Evolutionary conservation across 2,113 vertebrate genomes (phyloP).

Genomic region (Ochotona curzoniae): DNA sequence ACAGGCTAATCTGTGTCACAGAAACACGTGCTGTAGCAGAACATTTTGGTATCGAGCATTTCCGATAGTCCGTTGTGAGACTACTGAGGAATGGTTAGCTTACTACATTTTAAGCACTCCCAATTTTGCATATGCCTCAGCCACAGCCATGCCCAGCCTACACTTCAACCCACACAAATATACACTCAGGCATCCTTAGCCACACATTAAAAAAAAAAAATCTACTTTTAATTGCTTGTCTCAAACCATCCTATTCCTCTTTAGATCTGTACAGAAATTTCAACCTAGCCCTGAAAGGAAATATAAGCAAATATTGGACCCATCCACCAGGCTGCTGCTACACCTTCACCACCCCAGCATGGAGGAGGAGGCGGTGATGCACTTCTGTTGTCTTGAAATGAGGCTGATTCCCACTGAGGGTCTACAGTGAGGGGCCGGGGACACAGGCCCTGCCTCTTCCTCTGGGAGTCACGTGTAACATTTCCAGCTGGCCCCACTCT

Average conservation of each 20-base stretch:
- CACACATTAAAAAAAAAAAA: too few species aligned
- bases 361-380: fast-evolving
- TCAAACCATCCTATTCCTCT: slow-evolving; percentile 13
- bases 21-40: neutral
- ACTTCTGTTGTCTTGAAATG: neutral
- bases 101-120: neutral
- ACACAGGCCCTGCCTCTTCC: neutral
- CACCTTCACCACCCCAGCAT: neutral
- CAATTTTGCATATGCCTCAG: neutral
- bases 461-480: neutral
- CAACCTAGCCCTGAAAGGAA: neutral
- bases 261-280: neutral
- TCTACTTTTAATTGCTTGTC: neutral
- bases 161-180: neutral
- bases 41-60: neutral
- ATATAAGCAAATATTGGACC: neutral
- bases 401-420: neutral
- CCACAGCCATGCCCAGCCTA: neutral
- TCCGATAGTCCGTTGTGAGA: neutral
- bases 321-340: neutral
- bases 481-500: neutral
- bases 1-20: neutral
- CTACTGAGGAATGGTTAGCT: neutral
- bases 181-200: neutral
- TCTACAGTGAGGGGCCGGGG: neutral